Base-by-base conservation (phyloP, 2,888 invertebrate species). In the Cryptocephalus primarius region DNA sequence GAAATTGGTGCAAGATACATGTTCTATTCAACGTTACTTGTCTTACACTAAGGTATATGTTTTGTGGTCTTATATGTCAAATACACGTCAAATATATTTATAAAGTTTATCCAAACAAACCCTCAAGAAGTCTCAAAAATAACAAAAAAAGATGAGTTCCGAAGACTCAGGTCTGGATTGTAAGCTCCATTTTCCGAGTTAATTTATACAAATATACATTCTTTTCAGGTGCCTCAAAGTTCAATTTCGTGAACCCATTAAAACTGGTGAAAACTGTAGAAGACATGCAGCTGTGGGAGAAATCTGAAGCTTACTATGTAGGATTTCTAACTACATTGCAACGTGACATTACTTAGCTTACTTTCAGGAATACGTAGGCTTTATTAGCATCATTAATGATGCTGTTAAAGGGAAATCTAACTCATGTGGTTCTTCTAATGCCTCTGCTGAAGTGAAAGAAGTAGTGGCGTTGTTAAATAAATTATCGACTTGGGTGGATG, bases 361-460 rank as follows among this genome's bases (percentile, higher is more conserved):
- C 6, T 8, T 13, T 10, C 64, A 82, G 78, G 91, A 92, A 71
- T 83, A 89, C 57, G 73, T 90, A 43, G 92, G 92, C 0, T 94
- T 94, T 65, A 80, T 95, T 57, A 79, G 85, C 55, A 85, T 88
- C 2, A 76, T 95, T 55, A 94, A 92, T 71, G 83, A 88, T 60
- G 83, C 90, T 8, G 81, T 93, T 9, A 85, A 85, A 69, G 84
- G 86, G 9, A 88, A 86, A 66, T 79, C 85, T 48, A 71, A 85
- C 8, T 77, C 80, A 32, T 48, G 60, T 41, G 62, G 59, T 8
- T 56, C 55, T 48, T 74, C 75, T 31, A 74, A 81, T 32, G 68
- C 78, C 52, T 86, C 88, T 39, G 71, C 75, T 11, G 74, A 74
- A 55, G 71, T 85, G 22, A 64, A 67, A 33, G 81, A 79, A 54